phyloP scores from a whole-genome alignment of 2,888 invertebrate species.

The Parelbella ahira region DNA sequence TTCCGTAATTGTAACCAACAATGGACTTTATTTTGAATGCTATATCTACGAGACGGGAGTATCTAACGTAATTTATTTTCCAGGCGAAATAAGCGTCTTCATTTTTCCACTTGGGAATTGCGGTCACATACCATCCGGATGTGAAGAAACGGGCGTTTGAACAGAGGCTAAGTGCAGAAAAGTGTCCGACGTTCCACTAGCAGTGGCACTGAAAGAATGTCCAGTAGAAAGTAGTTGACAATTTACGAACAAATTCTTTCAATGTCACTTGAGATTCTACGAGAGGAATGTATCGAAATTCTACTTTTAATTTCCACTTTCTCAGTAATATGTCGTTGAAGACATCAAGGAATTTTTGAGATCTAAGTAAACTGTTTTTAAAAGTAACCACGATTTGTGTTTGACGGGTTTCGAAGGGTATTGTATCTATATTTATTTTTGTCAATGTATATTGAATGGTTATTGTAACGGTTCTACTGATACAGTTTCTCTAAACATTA shows the following conservation, averaged over 20 bases:
- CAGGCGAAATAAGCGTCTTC: slow-evolving; percentile 52
- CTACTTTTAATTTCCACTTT: too few relatives aligned
- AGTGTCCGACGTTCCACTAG: slow-evolving; percentile 42
- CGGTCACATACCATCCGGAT: slow-evolving; percentile 52
- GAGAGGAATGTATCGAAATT: too few relatives aligned
- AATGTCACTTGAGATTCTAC: slow-evolving; percentile 11
- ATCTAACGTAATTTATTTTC: slow-evolving; percentile 46
- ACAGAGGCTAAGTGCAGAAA: slow-evolving; percentile 59
- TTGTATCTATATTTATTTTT: too few relatives aligned
- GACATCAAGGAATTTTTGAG: too few relatives aligned
- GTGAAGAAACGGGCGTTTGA: slow-evolving; percentile 36
- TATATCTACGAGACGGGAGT: slow-evolving; percentile 27
- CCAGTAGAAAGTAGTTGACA: slow-evolving; percentile 48
- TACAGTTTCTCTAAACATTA: too few relatives aligned
- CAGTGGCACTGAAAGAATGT: slow-evolving; percentile 45
- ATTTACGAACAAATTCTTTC: slow-evolving; percentile 42
- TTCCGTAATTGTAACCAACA: slow-evolving; percentile 52
- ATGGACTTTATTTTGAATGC: slow-evolving; percentile 42
- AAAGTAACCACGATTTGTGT: too few relatives aligned
- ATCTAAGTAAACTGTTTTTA: too few relatives aligned
- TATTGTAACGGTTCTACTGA: too few relatives aligned
- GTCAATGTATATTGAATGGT: too few relatives aligned
- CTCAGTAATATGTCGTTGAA: too few relatives aligned
- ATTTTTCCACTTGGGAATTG: slow-evolving; percentile 55
- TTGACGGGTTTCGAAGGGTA: too few relatives aligned